These are phyloP conservation scores for Hydractinia echinata DNA, from an alignment of 30 jellyfish, hydroid and myxozoan species.

Conservation along the genomic window DNA sequence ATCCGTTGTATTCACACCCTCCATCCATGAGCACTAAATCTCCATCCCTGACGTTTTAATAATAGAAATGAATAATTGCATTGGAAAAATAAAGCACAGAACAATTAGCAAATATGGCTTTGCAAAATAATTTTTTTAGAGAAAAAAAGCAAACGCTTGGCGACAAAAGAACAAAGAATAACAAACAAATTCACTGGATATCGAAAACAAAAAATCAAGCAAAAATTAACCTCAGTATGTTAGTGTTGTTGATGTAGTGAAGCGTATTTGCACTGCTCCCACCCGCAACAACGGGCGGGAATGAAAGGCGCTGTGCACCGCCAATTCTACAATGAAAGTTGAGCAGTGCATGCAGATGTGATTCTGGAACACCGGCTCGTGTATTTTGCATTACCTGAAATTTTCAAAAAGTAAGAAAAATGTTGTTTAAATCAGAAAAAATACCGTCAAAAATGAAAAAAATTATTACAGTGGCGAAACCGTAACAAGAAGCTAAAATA, in stretches of 20 bases:
- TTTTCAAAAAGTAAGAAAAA: not conserved
- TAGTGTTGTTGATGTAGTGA: constrained; percentile 78
- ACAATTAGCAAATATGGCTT: not conserved
- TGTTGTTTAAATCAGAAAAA: not conserved
- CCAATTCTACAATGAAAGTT: constrained; percentile 68
- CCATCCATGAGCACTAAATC: constrained; percentile 90
- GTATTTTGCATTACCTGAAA: constrained; percentile 69
- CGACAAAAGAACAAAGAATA: not conserved
- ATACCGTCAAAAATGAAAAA: too few species aligned
- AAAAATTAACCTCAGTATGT: constrained; percentile 54
- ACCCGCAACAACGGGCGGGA: constrained; percentile 98
- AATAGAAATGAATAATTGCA: not conserved
- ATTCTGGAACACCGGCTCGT: constrained; percentile 66
- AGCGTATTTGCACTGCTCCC: constrained; percentile 85
- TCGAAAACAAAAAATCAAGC: not conserved
- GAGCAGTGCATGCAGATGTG: constrained; percentile 59
- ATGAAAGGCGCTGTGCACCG: constrained; percentile 87
- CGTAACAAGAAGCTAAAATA: too few species aligned
- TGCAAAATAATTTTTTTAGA: not conserved
- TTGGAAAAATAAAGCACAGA: not conserved
- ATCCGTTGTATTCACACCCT: constrained; percentile 92
- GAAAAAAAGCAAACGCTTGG: not conserved
- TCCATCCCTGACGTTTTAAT: constrained; percentile 45
- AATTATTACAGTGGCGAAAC: too few species aligned
- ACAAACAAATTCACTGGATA: not conserved